phyloP scores from a whole-genome alignment of 2,797 vertebrate genomes.

The Megalops cyprinoides region DNA sequence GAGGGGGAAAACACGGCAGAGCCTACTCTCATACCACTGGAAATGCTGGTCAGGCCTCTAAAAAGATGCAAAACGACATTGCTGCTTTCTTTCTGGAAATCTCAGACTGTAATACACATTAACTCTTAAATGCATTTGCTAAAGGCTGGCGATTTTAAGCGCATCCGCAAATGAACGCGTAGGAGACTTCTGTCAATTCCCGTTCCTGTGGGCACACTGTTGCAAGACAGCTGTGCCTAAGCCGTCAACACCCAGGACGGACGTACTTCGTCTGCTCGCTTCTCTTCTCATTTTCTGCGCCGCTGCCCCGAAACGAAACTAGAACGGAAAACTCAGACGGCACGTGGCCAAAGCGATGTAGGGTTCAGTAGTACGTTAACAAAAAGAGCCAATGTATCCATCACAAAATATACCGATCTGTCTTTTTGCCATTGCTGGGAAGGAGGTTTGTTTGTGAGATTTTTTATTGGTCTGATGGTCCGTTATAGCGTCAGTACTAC shows the following conservation, averaged over 20 bases:
- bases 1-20: too few relatives aligned
- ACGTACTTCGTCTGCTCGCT: background rate
- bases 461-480: too few relatives aligned
- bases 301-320: background rate
- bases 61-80: background rate
- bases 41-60: background rate
- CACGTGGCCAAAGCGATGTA: background rate
- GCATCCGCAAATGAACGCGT: background rate
- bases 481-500: too few relatives aligned
- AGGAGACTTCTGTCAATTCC: background rate
- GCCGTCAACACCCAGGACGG: background rate
- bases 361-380: too few relatives aligned
- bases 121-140: background rate
- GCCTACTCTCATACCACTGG: background rate
- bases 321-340: background rate
- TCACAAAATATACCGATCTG: too few relatives aligned
- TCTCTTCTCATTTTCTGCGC: background rate
- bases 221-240: background rate
- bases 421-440: too few relatives aligned
- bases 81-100: conserved; percentile 18
- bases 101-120: background rate
- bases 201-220: background rate
- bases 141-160: background rate
- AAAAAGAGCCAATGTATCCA: too few relatives aligned
- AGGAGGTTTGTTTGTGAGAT: too few relatives aligned